Percentiles rank a stretch among this genome's conserved stretches.
phyloP scores from a whole-genome alignment of 92 coral and sea anemone genomes.

The Zoanthus gigantus region DNA sequence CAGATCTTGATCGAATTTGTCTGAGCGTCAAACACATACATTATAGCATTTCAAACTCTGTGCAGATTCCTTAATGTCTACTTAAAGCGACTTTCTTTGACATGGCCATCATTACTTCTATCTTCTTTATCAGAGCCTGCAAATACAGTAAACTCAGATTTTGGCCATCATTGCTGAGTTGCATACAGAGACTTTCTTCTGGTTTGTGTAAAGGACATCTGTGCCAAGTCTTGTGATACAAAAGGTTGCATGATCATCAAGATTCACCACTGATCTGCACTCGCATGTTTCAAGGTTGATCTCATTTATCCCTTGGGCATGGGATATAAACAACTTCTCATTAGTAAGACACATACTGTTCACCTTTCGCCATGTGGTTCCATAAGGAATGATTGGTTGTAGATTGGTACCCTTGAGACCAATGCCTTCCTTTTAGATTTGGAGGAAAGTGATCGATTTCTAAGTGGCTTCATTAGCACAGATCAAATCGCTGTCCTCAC shows the following conservation, averaged over 20 bases:
- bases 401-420: conserved; percentile 49
- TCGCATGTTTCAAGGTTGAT: conserved; percentile 51
- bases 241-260: conserved; percentile 51
- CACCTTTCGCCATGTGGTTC: conserved; percentile 51
- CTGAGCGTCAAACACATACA: conserved; percentile 5
- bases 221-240: conserved; percentile 50
- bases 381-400: conserved; percentile 21
- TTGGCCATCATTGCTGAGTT: conserved; percentile 13
- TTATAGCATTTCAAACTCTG: not conserved
- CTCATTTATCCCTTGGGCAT: conserved; percentile 47
- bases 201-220: conserved; percentile 41
- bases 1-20: conserved; percentile 22
- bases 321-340: conserved; percentile 43
- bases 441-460: conserved; percentile 47
- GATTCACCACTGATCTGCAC: conserved; percentile 40
- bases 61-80: not conserved
- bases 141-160: conserved; percentile 1
- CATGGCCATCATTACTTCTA: conserved; percentile 1
- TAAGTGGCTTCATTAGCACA: conserved; percentile 57
- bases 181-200: not conserved
- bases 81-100: not conserved
- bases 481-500: conserved; percentile 60
- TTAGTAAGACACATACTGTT: conserved; percentile 61
- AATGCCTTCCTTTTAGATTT: conserved; percentile 61
- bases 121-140: conserved; percentile 27